Conservation (phyloP, 2,113 vertebrate species). For the Canis aureus region DNA sequence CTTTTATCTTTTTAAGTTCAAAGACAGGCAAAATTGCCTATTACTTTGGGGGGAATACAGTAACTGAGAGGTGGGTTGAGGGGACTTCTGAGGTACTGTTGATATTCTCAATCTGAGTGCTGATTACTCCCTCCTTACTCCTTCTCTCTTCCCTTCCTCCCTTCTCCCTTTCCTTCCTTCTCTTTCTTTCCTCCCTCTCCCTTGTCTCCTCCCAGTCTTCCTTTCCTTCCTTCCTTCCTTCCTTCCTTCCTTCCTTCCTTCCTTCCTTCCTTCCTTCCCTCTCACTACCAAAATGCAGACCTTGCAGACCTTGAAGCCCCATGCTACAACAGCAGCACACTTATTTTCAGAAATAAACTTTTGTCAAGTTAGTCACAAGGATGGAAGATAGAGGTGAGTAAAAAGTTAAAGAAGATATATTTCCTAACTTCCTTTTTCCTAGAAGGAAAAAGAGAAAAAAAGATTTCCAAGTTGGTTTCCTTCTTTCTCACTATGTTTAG, state of each 20-base stretch:
- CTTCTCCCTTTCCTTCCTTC: too few relatives aligned
- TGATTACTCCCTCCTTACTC: not conserved
- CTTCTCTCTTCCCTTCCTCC: not conserved
- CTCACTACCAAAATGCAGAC: not conserved
- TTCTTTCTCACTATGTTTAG: not conserved
- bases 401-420: not conserved
- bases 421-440: not conserved
- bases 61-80: accelerated
- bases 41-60: too few relatives aligned
- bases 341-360: not conserved
- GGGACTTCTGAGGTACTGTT: too few relatives aligned
- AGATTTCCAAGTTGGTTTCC: not conserved
- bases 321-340: not conserved
- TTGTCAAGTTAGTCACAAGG: not conserved
- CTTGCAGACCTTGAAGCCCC: not conserved
- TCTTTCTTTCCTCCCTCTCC: not conserved
- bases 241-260: not conserved
- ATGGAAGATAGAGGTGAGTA: not conserved
- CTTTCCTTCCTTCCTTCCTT: not conserved
- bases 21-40: not conserved
- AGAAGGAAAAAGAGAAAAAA: not conserved
- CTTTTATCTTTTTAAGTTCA: not conserved
- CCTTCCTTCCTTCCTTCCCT: not conserved
- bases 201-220: accelerated
- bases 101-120: not conserved